Percentiles rank a stretch among this genome's conserved stretches.
phyloP scores from a whole-genome alignment of 2,888 invertebrate species.

The Apotomis betuletana region DNA sequence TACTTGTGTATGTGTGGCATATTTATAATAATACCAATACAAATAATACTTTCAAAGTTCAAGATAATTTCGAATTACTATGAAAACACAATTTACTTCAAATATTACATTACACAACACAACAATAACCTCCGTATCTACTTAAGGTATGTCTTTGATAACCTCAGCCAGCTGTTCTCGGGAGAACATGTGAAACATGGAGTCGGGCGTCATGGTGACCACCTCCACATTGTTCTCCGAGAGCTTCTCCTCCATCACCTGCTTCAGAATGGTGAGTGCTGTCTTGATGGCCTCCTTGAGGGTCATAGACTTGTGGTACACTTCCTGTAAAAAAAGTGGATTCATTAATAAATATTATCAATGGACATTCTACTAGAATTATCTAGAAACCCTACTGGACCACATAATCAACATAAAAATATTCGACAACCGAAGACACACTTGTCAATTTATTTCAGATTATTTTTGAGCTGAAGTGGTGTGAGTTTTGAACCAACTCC shows the following conservation, averaged over 20 bases:
- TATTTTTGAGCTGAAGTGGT: too few relatives aligned
- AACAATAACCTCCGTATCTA: conserved; percentile 43
- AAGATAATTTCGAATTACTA: conserved; percentile 40
- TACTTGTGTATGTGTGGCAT: conserved; percentile 2
- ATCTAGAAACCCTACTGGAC: too few relatives aligned
- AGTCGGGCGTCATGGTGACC: conserved; percentile 94
- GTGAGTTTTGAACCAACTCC: too few relatives aligned
- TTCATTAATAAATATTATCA: too few relatives aligned
- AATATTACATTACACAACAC: conserved; percentile 60
- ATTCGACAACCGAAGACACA: too few relatives aligned
- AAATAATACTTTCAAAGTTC: conserved; percentile 42
- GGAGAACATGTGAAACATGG: conserved; percentile 94
- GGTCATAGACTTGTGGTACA: conserved; percentile 93
- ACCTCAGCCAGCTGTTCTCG: conserved; percentile 96
- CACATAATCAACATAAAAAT: too few relatives aligned
- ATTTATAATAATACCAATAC: conserved; percentile 40
- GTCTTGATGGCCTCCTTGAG: conserved; percentile 96
- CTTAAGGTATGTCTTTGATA: conserved; percentile 89
- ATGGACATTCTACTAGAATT: too few relatives aligned
- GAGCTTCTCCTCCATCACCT: conserved; percentile 99
- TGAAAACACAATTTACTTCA: conserved; percentile 64
- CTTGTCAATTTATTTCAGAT: too few relatives aligned
- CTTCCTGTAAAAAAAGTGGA: conserved; percentile 76
- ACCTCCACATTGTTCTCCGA: conserved; percentile 99
- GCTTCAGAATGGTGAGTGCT: conserved; percentile 96